Base-by-base conservation (phyloP, 2,113 vertebrate genomes). In the Hiodon tergisus region DNA sequence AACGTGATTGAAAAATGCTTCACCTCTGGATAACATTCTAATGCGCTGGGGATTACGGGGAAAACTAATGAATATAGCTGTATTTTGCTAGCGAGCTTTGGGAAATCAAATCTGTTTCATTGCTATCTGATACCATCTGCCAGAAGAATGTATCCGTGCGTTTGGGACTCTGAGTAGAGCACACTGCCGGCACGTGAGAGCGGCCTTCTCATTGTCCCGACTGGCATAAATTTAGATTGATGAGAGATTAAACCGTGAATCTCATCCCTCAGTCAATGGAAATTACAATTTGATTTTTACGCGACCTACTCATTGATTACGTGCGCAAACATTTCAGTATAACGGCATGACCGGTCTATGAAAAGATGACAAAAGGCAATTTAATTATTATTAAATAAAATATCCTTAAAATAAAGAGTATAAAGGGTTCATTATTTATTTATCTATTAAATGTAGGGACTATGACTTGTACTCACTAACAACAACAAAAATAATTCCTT, bases 191-290 rank as follows among this genome's bases (percentile, higher is more conserved):
- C 89, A 93, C 93, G 83, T 80, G 86, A 83, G 92, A 94, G 94
- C 91, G 91, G 88, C 85, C 80, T 86, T 86, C 85, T 92, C 89
- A 94, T 98, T 98, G 95, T 98, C 93, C 93, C 91, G 31, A 79
- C 85, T 93, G 94, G 94, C 94, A 94, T 93, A 93, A 94, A 98
- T 98, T 93, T 94, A 98, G 95, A 98, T 96, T 94, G 95, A 98
- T 98, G 94, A 9, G 87, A 94, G 94, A 98, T 98, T 96, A 96
- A 98, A 92, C 91, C 89, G 31, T 54, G 11, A 86, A 86, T 66
- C 85, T 82, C 86, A 88, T 87, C 87, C 90, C 86, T 76, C 89
- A 92, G 94, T 95, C 92, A 88, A 94, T 94, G 86, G 87, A 85
- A 87, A 77, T 93, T 91, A 94, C 92, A 92, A 91, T 90, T 92